Evolutionary conservation across 2,113 vertebrate species (phyloP).

Genomic region (Mirounga angustirostris): DNA sequence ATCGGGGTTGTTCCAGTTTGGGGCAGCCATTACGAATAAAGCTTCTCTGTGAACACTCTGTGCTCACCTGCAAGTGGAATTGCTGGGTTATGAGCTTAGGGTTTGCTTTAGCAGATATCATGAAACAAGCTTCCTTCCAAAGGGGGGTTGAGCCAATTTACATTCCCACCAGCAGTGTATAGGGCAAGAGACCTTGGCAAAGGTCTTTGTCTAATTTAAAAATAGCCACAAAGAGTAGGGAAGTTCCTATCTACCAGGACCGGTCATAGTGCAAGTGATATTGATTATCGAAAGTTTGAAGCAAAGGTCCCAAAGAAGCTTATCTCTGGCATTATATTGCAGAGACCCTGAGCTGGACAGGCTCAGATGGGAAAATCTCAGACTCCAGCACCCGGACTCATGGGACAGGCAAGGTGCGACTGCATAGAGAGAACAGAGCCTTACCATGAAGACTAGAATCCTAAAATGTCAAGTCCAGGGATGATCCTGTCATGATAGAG

Average conservation of each 20-base stretch:
- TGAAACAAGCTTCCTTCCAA: background rate
- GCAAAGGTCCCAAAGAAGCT: background rate
- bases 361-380: background rate
- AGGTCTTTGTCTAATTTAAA: slow-evolving; percentile 6
- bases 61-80: background rate
- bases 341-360: background rate
- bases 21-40: background rate
- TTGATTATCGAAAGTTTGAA: background rate
- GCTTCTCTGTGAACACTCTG: background rate
- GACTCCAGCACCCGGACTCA: background rate
- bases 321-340: background rate
- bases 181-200: background rate
- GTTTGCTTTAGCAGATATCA: background rate
- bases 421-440: background rate
- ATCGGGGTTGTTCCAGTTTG: background rate
- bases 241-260: background rate
- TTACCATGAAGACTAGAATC: background rate
- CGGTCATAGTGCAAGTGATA: background rate
- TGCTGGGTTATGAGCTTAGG: background rate
- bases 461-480: background rate
- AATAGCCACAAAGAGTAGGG: background rate
- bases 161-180: background rate
- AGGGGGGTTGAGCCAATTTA: background rate
- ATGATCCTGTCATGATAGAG: background rate
- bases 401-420: background rate